A percentile compares a stretch with the other conserved stretches of the same genome.
These are phyloP conservation scores for Neolamprologus falcicula DNA, from an alignment of 2,113 vertebrate species.

Conservation along the genomic window DNA sequence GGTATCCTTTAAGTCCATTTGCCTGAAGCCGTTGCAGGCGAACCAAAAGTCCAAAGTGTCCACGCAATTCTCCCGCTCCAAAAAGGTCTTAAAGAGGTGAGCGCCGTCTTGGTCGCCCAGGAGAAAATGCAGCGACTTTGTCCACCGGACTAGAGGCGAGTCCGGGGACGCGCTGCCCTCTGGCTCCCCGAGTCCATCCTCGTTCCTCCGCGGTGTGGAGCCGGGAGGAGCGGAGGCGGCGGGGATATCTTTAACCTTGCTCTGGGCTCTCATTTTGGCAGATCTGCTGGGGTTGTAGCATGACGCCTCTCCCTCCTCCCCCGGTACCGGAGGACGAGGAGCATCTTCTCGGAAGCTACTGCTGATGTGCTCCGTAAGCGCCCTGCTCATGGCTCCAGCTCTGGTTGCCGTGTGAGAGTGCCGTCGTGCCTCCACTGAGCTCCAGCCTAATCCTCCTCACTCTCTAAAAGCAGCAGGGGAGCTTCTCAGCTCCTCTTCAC, in stretches of 20 bases:
- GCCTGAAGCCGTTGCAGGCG: conserved; percentile 97
- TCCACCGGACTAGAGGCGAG: conserved; percentile 89
- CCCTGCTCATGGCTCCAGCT: conserved; percentile 89
- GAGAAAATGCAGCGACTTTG: conserved; percentile 92
- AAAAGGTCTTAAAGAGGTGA: conserved; percentile 92
- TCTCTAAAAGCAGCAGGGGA: conserved; percentile 96
- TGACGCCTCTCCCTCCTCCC: conserved; percentile 91
- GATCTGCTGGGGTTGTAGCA: conserved; percentile 71
- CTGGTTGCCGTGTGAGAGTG: conserved; percentile 55
- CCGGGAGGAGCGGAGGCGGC: conserved; percentile 61
- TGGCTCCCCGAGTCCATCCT: conserved; percentile 91
- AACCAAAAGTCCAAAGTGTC: conserved; percentile 99
- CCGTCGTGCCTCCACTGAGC: conserved; percentile 69
- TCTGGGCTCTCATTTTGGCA: conserved; percentile 78
- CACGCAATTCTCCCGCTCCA: conserved; percentile 94
- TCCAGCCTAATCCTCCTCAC: conserved; percentile 80
- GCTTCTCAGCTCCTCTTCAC: conserved; percentile 88
- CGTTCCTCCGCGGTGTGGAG: conserved; percentile 82
- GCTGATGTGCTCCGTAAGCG: conserved; percentile 84
- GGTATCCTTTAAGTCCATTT: conserved; percentile 97
- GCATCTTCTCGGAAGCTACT: conserved; percentile 98
- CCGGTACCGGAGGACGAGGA: conserved; percentile 93
- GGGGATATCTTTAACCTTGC: conserved; percentile 69
- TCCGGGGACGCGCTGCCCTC: conserved; percentile 96
- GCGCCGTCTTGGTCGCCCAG: conserved; percentile 95